Percentiles rank a stretch among this genome's conserved stretches.
These are phyloP conservation scores for Drosophila funebris DNA, from an alignment of 1,140 invertebrate species.

Conservation along the genomic window DNA sequence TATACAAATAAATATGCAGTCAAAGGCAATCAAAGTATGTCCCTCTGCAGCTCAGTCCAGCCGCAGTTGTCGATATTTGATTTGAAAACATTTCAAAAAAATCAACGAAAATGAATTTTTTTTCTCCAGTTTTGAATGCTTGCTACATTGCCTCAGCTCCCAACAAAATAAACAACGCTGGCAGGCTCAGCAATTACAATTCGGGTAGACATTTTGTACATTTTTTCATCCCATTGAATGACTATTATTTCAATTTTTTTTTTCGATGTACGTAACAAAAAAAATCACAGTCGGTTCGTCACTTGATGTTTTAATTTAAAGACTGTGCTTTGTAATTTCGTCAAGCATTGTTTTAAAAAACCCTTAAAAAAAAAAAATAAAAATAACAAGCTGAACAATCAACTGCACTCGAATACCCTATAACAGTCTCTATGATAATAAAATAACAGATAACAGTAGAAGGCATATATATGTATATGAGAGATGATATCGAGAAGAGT, in stretches of 20 bases:
- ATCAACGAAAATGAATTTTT: constrained; percentile 51
- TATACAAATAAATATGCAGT: constrained; percentile 75
- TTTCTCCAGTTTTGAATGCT: constrained; percentile 43
- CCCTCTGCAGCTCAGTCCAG: constrained; percentile 17
- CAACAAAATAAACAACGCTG: constrained; percentile 58
- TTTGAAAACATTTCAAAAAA: constrained; percentile 76
- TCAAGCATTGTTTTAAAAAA: not conserved
- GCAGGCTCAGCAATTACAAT: constrained; percentile 62
- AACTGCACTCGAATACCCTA: too few relatives aligned
- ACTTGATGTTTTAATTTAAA: constrained; percentile 59
- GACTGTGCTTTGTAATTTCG: constrained; percentile 30
- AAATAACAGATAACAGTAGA: too few relatives aligned
- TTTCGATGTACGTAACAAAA: constrained; percentile 3
- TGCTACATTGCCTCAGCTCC: constrained; percentile 48
- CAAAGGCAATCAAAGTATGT: constrained; percentile 72
- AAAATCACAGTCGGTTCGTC: constrained; percentile 33
- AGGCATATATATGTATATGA: too few relatives aligned
- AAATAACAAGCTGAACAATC: not conserved
- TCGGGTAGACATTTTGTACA: constrained; percentile 40
- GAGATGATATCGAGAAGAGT: too few relatives aligned
- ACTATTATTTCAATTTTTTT: constrained; percentile 17
- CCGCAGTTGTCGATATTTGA: constrained; percentile 73
- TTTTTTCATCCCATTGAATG: constrained; percentile 22
- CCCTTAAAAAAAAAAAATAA: not conserved
- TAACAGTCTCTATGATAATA: too few relatives aligned